Evolutionary conservation across 2,113 vertebrate genomes (phyloP).

Genomic region (Leptocoma aspasia): DNA sequence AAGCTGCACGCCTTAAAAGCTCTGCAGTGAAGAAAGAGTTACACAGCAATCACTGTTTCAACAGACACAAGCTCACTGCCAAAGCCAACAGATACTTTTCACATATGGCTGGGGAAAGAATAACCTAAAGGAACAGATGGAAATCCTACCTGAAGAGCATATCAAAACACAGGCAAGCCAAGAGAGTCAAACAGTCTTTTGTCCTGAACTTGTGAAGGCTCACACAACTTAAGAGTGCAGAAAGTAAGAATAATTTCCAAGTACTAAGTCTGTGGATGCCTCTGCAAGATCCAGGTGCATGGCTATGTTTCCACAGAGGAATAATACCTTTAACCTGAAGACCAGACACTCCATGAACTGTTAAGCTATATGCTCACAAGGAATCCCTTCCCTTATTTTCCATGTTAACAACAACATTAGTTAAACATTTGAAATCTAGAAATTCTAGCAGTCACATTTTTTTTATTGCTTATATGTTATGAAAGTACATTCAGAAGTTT

Average conservation of each 20-base stretch:
- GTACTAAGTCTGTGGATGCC: background rate
- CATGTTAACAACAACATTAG: background rate
- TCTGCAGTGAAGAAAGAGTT: background rate
- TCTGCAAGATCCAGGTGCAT: background rate
- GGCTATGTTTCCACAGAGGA: background rate
- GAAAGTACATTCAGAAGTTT: background rate
- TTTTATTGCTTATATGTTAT: background rate
- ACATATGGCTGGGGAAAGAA: constrained; percentile 39
- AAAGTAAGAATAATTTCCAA: background rate
- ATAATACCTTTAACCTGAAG: background rate
- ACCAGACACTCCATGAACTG: background rate
- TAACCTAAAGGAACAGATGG: constrained; percentile 36
- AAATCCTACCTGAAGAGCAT: constrained; percentile 23
- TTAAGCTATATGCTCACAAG: background rate
- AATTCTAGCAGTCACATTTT: background rate
- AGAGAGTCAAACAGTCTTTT: background rate
- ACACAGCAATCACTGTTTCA: background rate
- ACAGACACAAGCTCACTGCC: constrained; percentile 24
- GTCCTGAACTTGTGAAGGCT: background rate
- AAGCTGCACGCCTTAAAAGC: background rate
- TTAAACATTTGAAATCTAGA: background rate
- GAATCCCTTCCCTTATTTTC: background rate
- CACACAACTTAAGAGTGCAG: background rate
- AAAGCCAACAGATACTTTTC: constrained; percentile 10
- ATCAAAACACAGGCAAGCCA: background rate